Evolutionary conservation across 2,797 vertebrate genomes (phyloP), one percentile per base, ranked within the genome.

Genomic region (Bothrops alternatus): DNA sequence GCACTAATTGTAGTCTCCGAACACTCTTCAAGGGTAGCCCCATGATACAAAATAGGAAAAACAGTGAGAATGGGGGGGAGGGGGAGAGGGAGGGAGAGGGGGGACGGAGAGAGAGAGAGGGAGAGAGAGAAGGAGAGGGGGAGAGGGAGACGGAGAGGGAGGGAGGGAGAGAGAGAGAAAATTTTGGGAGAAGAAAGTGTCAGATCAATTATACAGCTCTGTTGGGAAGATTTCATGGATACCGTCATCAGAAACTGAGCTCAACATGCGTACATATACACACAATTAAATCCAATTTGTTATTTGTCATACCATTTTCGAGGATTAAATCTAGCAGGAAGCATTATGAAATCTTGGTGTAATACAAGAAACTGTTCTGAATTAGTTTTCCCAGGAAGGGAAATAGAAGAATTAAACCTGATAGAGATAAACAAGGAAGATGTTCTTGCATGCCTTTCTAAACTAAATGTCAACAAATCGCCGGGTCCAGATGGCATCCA

Each of bases 91-190:
- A 47, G 47, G 4, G 50, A 50, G 50, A 8, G 50, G 4, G 47
- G 4, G 4, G 4, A 47, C 0, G 47, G 47, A 2, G 50, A 53
- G 8, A 2, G 0, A 3, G n/a, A 2, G 14, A 20, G 18, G 16
- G 32, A 32, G 32, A 32, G 32, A 73, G 47, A 37, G 16, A 20
- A 37, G 3, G 42, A 4, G 42, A 73, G 1, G 1, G 50, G 0
- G 50, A 53, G 8, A 53, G 50, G 8, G 10, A 11, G 50, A 11
- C 6, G 8, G 50, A 53, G 10, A 53, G 50, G 7, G 50, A 53
- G 10, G 2, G 50, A 2, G 50, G 2, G 50, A 10, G 0, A 7
- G n/a, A 6, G 14, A 8, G 18, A 25, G 58, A 60, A 0, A 25
- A 82, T 25, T 47, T 47, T 47, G 73, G 37, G 10, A 47, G 18